Percentiles rank a stretch among this genome's conserved stretches.
Evolutionary conservation across 2,797 vertebrate genomes (phyloP).

Genomic region (Myiotriccus ornatus): DNA sequence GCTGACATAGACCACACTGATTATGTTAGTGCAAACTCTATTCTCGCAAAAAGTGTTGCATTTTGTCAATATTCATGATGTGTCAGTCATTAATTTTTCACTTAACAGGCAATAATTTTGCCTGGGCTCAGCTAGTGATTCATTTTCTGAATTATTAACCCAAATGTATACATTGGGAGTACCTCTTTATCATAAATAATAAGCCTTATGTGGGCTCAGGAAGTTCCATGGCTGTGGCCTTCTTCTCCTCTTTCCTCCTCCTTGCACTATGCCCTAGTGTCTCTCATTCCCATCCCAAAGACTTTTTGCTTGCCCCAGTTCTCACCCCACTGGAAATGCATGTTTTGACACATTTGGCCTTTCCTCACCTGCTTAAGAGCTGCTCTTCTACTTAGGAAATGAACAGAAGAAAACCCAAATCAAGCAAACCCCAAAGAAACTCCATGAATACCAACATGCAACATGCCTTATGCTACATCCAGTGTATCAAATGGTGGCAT

Average conservation of each 20-base stretch:
- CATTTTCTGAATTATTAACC: background rate
- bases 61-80: background rate
- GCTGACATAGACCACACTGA: background rate
- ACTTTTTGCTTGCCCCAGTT: background rate
- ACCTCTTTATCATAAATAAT: background rate
- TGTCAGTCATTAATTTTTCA: background rate
- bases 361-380: background rate
- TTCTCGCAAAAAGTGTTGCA: background rate
- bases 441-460: background rate
- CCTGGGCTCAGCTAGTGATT: background rate
- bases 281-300: background rate
- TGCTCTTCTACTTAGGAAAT: background rate
- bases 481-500: background rate
- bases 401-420: background rate
- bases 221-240: background rate
- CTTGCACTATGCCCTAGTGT: background rate
- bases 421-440: too few species aligned
- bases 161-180: background rate
- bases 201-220: background rate
- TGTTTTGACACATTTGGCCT: fast-evolving
- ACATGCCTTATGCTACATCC: too few species aligned
- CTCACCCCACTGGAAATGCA: background rate
- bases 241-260: background rate
- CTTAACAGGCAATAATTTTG: background rate
- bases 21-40: background rate